Conservation (phyloP, 2,888 invertebrate genomes). For the Pyralis farinalis region DNA sequence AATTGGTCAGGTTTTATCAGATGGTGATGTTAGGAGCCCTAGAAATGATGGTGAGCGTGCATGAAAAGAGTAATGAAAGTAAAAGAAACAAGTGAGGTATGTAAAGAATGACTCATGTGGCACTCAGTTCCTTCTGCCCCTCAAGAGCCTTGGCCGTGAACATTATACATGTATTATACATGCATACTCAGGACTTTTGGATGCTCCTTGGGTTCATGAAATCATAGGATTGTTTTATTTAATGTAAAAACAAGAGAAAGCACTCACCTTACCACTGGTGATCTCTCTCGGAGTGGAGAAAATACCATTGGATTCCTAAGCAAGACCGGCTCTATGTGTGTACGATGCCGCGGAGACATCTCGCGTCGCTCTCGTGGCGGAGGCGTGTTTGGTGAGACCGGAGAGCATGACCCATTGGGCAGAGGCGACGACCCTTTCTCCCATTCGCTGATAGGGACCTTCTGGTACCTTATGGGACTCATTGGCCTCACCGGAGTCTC, state of each 20-base stretch:
- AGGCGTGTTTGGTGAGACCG: constrained; percentile 82
- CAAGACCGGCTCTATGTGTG: constrained; percentile 43
- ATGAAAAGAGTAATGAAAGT: too few relatives aligned
- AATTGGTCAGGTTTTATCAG: too few relatives aligned
- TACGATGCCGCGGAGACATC: constrained; percentile 46
- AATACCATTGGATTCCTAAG: constrained; percentile 50
- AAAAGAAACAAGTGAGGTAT: too few relatives aligned
- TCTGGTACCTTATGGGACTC: constrained; percentile 59
- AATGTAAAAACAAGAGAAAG: not conserved
- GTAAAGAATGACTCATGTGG: too few relatives aligned
- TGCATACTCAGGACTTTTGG: too few relatives aligned
- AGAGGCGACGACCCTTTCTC: constrained; percentile 78
- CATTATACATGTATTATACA: too few relatives aligned
- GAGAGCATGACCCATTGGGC: constrained; percentile 80
- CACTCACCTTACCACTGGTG: constrained; percentile 41
- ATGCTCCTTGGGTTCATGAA: too few relatives aligned
- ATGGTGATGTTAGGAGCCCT: too few relatives aligned
- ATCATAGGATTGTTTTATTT: too few relatives aligned
- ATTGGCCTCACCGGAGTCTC: constrained; percentile 41
- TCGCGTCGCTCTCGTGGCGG: constrained; percentile 50
- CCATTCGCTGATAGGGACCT: constrained; percentile 74
- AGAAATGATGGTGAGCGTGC: too few relatives aligned
- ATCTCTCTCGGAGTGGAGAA: constrained; percentile 68
- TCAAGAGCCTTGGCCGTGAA: too few relatives aligned
- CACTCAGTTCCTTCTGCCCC: too few relatives aligned